These are phyloP conservation scores for Latrodectus hesperus DNA, from an alignment of 2,888 invertebrate genomes.

Conservation along the genomic window DNA sequence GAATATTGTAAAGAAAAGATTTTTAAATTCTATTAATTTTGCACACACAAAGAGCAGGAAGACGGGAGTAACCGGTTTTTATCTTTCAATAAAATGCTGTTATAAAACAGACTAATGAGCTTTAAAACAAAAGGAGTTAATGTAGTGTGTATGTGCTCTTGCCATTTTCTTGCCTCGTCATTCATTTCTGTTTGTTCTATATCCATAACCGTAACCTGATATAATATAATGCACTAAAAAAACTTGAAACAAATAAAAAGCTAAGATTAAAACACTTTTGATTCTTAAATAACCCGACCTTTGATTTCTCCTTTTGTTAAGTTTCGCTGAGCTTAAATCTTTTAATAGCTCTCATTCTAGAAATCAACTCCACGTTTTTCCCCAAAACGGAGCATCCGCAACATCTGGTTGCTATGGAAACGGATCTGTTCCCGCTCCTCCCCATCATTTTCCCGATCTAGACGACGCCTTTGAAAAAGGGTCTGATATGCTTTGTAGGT, in stretches of 20 bases:
- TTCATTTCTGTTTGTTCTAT: not conserved
- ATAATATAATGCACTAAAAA: not conserved
- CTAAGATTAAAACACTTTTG: not conserved
- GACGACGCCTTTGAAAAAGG: conserved; percentile 54
- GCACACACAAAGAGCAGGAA: no score
- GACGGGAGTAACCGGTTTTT: no score
- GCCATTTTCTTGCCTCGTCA: not conserved
- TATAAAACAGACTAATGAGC: not conserved
- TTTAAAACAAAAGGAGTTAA: not conserved
- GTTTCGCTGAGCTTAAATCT: conserved; percentile 39
- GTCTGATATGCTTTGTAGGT: conserved; percentile 60
- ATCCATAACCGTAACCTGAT: not conserved
- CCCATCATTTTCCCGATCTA: conserved; percentile 20
- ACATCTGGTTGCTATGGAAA: conserved; percentile 63
- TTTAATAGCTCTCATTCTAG: conserved; percentile 40
- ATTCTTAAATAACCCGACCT: conserved; percentile 31
- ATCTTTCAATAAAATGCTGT: not conserved
- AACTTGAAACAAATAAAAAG: conserved; percentile 1
- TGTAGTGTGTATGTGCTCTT: not conserved
- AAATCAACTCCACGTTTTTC: conserved; percentile 54
- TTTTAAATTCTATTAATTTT: no score
- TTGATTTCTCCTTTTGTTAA: conserved; percentile 2
- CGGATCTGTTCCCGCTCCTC: not conserved
- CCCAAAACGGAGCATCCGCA: conserved; percentile 63
- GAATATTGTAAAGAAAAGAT: no score